Percentiles rank a stretch among this genome's conserved stretches.
Evolutionary conservation across 2,797 vertebrate genomes (phyloP).

Genomic region (Gymnothorax reevesii): DNA sequence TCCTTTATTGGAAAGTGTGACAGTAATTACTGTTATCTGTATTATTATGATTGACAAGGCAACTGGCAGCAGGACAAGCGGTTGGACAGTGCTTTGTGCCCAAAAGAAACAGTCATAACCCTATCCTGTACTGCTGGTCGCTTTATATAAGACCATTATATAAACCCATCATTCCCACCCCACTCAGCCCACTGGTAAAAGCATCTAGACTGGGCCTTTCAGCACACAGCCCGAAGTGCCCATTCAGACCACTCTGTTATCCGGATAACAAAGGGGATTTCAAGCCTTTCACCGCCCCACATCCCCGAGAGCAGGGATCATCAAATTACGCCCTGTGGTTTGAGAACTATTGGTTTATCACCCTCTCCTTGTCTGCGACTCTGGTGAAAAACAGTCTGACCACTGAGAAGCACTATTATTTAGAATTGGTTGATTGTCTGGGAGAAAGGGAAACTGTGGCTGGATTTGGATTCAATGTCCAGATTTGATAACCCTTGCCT

Average conservation of each 20-base stretch:
- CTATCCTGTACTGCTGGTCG: slow-evolving; percentile 17
- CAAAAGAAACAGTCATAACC: slow-evolving; percentile 31
- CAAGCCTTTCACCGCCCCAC: background rate
- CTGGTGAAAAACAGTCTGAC: too few species aligned
- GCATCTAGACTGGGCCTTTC: background rate
- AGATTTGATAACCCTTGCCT: too few species aligned
- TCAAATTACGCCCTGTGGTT: too few species aligned
- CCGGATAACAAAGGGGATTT: background rate
- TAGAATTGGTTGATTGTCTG: too few species aligned
- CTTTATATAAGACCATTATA: slow-evolving; percentile 25
- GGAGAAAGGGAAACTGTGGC: background rate
- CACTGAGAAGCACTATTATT: too few species aligned
- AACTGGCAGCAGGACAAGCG: slow-evolving; percentile 35
- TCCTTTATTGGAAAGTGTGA: slow-evolving; percentile 38
- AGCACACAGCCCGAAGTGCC: slow-evolving; percentile 22
- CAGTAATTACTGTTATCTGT: slow-evolving; percentile 33
- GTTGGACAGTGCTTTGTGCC: slow-evolving; percentile 46
- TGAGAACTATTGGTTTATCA: too few species aligned
- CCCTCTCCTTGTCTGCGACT: too few species aligned
- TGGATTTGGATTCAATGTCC: slow-evolving; percentile 1
- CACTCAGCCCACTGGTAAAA: slow-evolving; percentile 33
- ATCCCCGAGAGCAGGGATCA: too few species aligned
- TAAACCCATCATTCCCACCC: background rate
- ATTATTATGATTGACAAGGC: slow-evolving; percentile 40
- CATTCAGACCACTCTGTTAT: slow-evolving; percentile 27